Evolutionary conservation across 2,888 invertebrate species (phyloP).

Genomic region (Charanyca ferruginea): DNA sequence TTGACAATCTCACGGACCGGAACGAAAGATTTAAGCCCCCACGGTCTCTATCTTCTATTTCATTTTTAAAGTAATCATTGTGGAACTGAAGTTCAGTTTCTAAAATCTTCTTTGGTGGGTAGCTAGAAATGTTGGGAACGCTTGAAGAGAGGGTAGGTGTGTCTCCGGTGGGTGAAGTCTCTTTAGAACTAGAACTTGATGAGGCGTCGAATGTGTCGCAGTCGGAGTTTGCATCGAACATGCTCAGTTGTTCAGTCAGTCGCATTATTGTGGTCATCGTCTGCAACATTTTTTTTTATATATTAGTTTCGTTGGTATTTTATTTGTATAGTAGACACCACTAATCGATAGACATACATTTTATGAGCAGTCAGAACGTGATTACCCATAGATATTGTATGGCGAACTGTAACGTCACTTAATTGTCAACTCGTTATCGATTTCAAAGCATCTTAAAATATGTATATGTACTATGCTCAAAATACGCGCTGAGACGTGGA

Average conservation of each 20-base stretch:
- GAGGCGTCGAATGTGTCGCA: constrained; percentile 92
- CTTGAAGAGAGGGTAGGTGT: constrained; percentile 79
- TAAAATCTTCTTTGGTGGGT: constrained; percentile 65
- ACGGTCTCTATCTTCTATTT: constrained; percentile 72
- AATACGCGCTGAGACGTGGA: too few species aligned
- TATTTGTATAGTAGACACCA: too few species aligned
- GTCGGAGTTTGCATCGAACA: constrained; percentile 94
- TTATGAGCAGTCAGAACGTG: too few species aligned
- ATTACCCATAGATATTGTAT: too few species aligned
- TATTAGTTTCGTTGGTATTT: not conserved
- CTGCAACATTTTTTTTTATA: constrained; percentile 72
- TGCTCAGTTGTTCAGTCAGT: constrained; percentile 94
- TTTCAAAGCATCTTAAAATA: too few species aligned
- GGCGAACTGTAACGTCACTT: too few species aligned
- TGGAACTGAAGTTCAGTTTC: constrained; percentile 80
- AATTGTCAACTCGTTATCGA: too few species aligned
- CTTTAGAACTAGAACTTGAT: constrained; percentile 90
- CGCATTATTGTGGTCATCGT: constrained; percentile 94
- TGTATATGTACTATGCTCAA: too few species aligned
- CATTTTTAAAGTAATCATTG: constrained; percentile 83
- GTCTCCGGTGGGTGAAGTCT: constrained; percentile 92
- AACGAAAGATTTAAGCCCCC: constrained; percentile 77
- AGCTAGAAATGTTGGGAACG: constrained; percentile 78
- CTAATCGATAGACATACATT: too few species aligned
- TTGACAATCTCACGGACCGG: constrained; percentile 77